Evolutionary conservation across 2,888 invertebrate species (phyloP).

Genomic region (Torymus tubicola): DNA sequence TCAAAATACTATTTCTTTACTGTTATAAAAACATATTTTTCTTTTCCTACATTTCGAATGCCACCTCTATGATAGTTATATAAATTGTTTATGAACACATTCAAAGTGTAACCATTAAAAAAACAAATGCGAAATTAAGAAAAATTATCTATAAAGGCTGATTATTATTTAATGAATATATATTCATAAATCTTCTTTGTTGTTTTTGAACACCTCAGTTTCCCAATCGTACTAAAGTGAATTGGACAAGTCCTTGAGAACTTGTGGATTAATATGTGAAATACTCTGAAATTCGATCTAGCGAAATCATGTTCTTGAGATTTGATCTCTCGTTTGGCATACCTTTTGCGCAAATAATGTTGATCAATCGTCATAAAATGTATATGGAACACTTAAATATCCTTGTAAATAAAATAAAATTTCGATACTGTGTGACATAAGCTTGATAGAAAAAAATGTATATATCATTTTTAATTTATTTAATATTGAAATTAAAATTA

Average conservation of each 20-base stretch:
- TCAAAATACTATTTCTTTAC: not conserved
- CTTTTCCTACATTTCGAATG: too few relatives aligned
- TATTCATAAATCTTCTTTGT: too few relatives aligned
- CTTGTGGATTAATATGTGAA: slow-evolving; percentile 2
- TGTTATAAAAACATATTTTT: too few relatives aligned
- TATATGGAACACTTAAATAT: slow-evolving; percentile 35
- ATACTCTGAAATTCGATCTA: slow-evolving; percentile 43
- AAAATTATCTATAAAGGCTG: too few relatives aligned
- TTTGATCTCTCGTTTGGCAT: slow-evolving; percentile 47
- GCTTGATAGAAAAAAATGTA: not conserved
- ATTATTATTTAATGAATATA: too few relatives aligned
- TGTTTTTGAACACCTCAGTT: not conserved
- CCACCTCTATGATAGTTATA: too few relatives aligned
- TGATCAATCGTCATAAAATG: slow-evolving; percentile 52
- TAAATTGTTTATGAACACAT: too few relatives aligned
- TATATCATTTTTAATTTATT: too few relatives aligned
- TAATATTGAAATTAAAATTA: too few relatives aligned
- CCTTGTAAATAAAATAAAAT: slow-evolving; percentile 38
- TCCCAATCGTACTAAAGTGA: not conserved
- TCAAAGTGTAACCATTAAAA: too few relatives aligned
- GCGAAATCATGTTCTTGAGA: slow-evolving; percentile 43
- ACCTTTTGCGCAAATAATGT: slow-evolving; percentile 53
- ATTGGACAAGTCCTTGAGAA: not conserved
- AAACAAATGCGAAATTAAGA: too few relatives aligned
- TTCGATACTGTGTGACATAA: slow-evolving; percentile 20